Evolutionary conservation across 2,888 invertebrate species (phyloP), one percentile per base, ranked within the genome.

Genomic region (Timema podura): DNA sequence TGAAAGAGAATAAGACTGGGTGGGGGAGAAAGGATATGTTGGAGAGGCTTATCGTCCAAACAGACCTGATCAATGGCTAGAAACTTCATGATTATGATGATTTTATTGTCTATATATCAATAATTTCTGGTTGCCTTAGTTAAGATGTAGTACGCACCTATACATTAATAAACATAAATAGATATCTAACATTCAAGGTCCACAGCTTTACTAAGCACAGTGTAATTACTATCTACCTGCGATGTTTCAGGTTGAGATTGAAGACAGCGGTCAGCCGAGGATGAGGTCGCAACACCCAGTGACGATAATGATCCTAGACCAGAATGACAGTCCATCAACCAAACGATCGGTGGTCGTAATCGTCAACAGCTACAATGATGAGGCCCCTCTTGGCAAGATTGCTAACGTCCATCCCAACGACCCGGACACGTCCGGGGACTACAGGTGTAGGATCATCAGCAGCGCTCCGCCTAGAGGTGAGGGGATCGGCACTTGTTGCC

Each of bases 361-460:
- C 67, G 89, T 95, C 3, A 89, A 91, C 77, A 85, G 91, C 0
- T 91, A 92, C 77, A 91, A 93, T 77, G 79, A 77, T 69, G 74
- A 75, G 0, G 76, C 79, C 49, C 91, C 93, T 0, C 79, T 87
- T 44, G 92, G 92, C n/a, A 91, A 91, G 81, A 90, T 98, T 74
- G 97, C 95, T 8, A 89, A 95, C 80, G 92, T 97, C 0, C 92
- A 91, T 81, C 98, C 98, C 0, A 91, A 93, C 78, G 98, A 98
- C 83, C 89, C 91, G 0, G 97, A 98, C 80, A 87, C 88, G n/a
- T 88, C 89, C 68, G 97, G 96, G 5, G 91, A 94, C 77, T 97
- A 96, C 78, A 89, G 86, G 77, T 98, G 97, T 79, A 89, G 89
- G 79, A 88, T 95, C 73, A 82, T 93, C 76, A 89, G 83, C 80